These are phyloP conservation scores for Callinectes sapidus DNA, from an alignment of 2,888 invertebrate species.

Conservation along the genomic window DNA sequence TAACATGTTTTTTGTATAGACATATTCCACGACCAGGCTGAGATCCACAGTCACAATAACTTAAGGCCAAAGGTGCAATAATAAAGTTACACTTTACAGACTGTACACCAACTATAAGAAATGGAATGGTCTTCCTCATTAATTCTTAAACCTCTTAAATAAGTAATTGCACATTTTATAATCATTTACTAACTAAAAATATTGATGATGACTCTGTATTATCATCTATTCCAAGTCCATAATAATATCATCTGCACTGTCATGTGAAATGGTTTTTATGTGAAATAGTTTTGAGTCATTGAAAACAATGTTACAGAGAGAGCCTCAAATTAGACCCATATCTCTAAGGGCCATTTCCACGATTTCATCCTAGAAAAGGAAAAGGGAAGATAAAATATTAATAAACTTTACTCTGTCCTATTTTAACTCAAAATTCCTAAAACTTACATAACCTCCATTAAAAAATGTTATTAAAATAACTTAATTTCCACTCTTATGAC, in stretches of 20 bases:
- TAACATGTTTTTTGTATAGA: not conserved
- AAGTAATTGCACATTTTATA: not conserved
- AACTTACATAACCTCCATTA: not conserved
- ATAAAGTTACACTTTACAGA: not conserved
- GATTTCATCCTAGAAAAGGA: conserved; percentile 72
- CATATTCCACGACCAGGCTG: not conserved
- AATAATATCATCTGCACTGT: not conserved
- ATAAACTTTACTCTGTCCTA: conserved; percentile 14
- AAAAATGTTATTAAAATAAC: not conserved
- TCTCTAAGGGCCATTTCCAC: conserved; percentile 72
- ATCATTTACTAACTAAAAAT: not conserved
- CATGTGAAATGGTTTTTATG: conserved; percentile 34
- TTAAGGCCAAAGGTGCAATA: not conserved
- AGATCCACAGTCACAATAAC: not conserved
- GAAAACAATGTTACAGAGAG: conserved; percentile 42
- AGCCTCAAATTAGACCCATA: conserved; percentile 70
- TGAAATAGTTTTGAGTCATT: conserved; percentile 23
- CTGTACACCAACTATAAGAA: not conserved
- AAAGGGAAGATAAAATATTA: conserved; percentile 57
- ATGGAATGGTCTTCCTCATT: not conserved
- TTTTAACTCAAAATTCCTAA: not conserved
- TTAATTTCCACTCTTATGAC: not conserved
- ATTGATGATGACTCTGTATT: not conserved
- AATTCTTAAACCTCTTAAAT: not conserved
- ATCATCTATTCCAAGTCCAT: conserved; percentile 28